Evolutionary conservation across 1,140 invertebrate genomes (phyloP), one percentile per base, ranked within the genome.

Genomic region (Mactra quadrangularis): DNA sequence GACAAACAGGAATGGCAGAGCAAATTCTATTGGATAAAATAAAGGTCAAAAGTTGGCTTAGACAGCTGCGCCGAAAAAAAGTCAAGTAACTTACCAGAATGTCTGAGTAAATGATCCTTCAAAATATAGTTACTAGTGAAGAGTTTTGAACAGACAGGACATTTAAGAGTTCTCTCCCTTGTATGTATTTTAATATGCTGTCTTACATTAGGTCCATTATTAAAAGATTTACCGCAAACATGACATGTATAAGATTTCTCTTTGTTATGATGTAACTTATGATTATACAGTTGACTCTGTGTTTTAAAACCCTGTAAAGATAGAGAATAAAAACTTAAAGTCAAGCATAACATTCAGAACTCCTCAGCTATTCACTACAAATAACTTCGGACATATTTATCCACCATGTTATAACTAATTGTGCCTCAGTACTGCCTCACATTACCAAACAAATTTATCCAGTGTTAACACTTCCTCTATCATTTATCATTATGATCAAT

Each of bases 71-170:
- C n/a, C n/a, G n/a, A n/a, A n/a, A n/a, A n/a, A n/a, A n/a, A n/a
- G n/a, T n/a, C n/a, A n/a, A n/a, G 17, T 6, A 47, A 31, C 50
- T 1, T 55, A 72, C 70, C 70, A 38, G 70, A 72, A 31, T 72
- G 70, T 22, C 70, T 72, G 9, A 27, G 25, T 41, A 72, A 1
- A 38, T 72, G 70, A 27, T 72, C 70, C n/a, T 57, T 72, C 15
- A 72, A 50, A 0, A 72, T 50, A 72, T 72, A 72, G 29, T 55
- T 57, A 53, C 70, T 72, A 7, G 45, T n/a, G 31, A 72, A 72
- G 50, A 55, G 29, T 47, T 72, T 72, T 22, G 22, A 47, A 72
- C 70, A 72, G 2, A 72, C 3, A 19, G 50, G 70, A 57, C 70
- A 72, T 25, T 72, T 3, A 6, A 72, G 35, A 41, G 31, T 57